A percentile compares a stretch with the other conserved stretches of the same genome.
Conservation (phyloP, 2,888 invertebrate genomes). For the Drosophila percnosoma region DNA sequence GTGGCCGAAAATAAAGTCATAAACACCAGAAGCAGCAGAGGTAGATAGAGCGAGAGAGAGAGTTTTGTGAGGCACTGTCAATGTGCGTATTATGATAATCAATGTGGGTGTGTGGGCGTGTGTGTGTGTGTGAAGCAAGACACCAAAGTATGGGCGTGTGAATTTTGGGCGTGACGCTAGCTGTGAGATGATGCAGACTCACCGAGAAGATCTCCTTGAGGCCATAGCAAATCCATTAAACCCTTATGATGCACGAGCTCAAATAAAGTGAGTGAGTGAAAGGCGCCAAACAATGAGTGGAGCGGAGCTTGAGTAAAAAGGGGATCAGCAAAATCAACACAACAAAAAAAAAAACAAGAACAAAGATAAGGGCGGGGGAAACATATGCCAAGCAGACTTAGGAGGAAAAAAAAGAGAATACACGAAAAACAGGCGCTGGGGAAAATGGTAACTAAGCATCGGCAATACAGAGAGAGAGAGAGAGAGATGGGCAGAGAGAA, state of each 20-base stretch:
- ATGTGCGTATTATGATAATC: slow-evolving; percentile 80
- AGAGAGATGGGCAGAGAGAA: neutral
- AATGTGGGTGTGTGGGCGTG: slow-evolving; percentile 65
- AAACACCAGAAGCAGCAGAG: slow-evolving; percentile 55
- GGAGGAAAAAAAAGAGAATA: slow-evolving; percentile 22
- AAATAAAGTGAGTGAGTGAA: slow-evolving; percentile 77
- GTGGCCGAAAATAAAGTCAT: slow-evolving; percentile 77
- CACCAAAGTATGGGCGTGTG: slow-evolving; percentile 51
- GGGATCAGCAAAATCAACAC: slow-evolving; percentile 13
- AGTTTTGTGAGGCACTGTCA: slow-evolving; percentile 15
- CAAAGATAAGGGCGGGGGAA: slow-evolving; percentile 52
- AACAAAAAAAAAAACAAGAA: slow-evolving; percentile 27
- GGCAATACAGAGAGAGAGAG: slow-evolving; percentile 11
- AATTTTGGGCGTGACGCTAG: slow-evolving; percentile 53
- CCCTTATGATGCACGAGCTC: slow-evolving; percentile 80
- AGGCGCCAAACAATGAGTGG: slow-evolving; percentile 64
- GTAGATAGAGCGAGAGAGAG: neutral
- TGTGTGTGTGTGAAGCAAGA: slow-evolving; percentile 44
- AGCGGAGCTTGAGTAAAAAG: neutral
- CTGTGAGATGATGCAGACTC: slow-evolving; percentile 55
- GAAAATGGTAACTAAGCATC: slow-evolving; percentile 62
- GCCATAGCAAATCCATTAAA: slow-evolving; percentile 75
- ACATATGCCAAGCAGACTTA: slow-evolving; percentile 65
- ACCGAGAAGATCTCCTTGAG: slow-evolving; percentile 18
- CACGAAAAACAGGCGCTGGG: slow-evolving; percentile 26